phyloP scores from a whole-genome alignment of 2,888 invertebrate genomes.

The Chalcis sispes region DNA sequence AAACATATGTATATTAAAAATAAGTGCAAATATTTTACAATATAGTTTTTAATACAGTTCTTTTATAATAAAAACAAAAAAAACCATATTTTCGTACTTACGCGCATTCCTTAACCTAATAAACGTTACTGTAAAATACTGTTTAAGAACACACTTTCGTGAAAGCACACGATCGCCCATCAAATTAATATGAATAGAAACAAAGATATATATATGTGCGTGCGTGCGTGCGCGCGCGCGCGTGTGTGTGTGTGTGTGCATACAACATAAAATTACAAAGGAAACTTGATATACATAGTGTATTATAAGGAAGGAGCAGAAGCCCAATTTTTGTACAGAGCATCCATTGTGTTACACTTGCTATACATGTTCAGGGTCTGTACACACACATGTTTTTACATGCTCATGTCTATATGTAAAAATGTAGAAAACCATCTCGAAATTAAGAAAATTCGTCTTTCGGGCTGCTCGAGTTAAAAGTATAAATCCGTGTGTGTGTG shows the following conservation, averaged over 20 bases:
- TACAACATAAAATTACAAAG: conserved; percentile 25
- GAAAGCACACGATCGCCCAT: conserved; percentile 32
- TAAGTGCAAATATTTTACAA: not conserved
- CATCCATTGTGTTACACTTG: conserved; percentile 6
- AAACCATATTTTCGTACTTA: not conserved
- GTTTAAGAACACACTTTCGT: conserved; percentile 13
- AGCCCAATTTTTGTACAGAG: no score
- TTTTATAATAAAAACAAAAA: not conserved
- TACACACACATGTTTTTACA: no score
- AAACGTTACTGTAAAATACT: conserved; percentile 22
- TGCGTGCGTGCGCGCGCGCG: no score
- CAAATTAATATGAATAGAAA: conserved; percentile 41
- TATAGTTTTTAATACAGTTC: not conserved
- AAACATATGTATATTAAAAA: no score
- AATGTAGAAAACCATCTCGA: conserved; percentile 14
- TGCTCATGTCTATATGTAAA: not conserved
- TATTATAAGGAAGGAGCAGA: no score
- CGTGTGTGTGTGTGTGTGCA: no score
- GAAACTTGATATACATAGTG: no score
- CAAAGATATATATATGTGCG: no score
- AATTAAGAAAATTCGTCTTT: conserved; percentile 39
- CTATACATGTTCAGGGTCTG: not conserved
- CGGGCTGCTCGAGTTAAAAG: conserved; percentile 48
- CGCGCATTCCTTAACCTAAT: not conserved
- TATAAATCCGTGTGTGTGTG: conserved; percentile 49